Base-by-base conservation (phyloP, 2,888 invertebrate genomes). In the Doris montereyensis region DNA sequence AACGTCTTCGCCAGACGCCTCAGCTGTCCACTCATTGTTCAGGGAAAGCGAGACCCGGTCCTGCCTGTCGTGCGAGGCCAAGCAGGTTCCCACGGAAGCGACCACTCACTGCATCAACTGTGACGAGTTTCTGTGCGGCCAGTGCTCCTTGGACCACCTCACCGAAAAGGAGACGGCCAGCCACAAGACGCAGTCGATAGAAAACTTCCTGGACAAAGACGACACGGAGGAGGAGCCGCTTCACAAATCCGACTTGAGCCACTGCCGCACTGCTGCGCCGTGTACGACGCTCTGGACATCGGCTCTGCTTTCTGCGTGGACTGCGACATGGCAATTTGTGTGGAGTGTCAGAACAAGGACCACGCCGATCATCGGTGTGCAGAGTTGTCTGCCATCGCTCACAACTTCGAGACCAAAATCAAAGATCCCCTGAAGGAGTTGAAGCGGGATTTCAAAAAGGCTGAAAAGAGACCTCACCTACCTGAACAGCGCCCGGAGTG, bases 381-480 rank as follows among this genome's bases (percentile, higher is more conserved):
- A 0, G 88, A 88, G 75, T 84, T 87, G 57, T 81, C 82, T 10
- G 86, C 87, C 28, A 85, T 88, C 13, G 87, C 88, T 13, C 81
- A 85, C n/a, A 87, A 88, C 83, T 88, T 88, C 78, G 86, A 86
- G 71, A 83, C 60, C 52, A 87, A 87, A 80, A 87, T 88, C 57
- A 85, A 86, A 72, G 83, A 58, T 24, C 80, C 80, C 10, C 57
- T 82, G 21, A 28, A 76, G 32, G 78, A 82, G 26, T 74, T 82
- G 32, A 67, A 34, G 32, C 60, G 65, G 10, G 82, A 80, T 41
- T 41, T 60, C 32, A 65, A n/a, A n/a, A n/a, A n/a, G n/a, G n/a
- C n/a, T n/a, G n/a, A 71, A 24, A 71, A 70, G 71, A 5, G 13
- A 34, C 60, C 60, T 60, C 35, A 1, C 77, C 26, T 58, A 71